phyloP scores from a whole-genome alignment of 2,888 invertebrate species.

The Exocentrus adspersus region DNA sequence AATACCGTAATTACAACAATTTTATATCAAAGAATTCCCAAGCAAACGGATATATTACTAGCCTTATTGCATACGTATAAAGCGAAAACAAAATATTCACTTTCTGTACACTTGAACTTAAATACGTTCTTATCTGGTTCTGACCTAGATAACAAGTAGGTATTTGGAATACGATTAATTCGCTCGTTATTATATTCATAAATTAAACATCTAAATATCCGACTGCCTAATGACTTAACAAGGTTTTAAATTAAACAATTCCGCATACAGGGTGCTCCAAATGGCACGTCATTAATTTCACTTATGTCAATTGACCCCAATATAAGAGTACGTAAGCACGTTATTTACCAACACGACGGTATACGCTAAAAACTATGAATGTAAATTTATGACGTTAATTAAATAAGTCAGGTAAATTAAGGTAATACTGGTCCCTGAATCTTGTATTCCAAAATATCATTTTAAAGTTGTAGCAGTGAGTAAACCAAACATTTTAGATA shows the following conservation, averaged over 20 bases:
- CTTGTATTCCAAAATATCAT: too few relatives aligned
- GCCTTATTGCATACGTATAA: conserved; percentile 18
- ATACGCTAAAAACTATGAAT: too few relatives aligned
- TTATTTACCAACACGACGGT: too few relatives aligned
- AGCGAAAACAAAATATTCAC: conserved; percentile 26
- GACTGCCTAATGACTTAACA: neutral
- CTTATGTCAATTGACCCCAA: neutral
- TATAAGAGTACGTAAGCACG: neutral
- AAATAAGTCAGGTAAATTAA: too few relatives aligned
- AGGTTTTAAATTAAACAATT: neutral
- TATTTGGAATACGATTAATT: conserved; percentile 34
- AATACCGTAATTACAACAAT: too few relatives aligned
- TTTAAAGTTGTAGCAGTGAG: too few relatives aligned
- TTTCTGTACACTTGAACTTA: conserved; percentile 36
- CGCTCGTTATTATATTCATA: conserved; percentile 12
- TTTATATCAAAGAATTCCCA: neutral
- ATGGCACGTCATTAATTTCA: neutral
- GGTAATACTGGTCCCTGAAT: too few relatives aligned
- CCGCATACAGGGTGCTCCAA: neutral
- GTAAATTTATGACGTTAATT: too few relatives aligned
- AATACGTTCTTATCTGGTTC: conserved; percentile 2
- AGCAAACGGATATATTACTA: conserved; percentile 25
- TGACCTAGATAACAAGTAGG: conserved; percentile 32
- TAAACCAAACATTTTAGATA: too few relatives aligned
- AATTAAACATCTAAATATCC: neutral